Evolutionary conservation across 2,888 invertebrate species (phyloP).

Genomic region (Chrysolina oricalcia): DNA sequence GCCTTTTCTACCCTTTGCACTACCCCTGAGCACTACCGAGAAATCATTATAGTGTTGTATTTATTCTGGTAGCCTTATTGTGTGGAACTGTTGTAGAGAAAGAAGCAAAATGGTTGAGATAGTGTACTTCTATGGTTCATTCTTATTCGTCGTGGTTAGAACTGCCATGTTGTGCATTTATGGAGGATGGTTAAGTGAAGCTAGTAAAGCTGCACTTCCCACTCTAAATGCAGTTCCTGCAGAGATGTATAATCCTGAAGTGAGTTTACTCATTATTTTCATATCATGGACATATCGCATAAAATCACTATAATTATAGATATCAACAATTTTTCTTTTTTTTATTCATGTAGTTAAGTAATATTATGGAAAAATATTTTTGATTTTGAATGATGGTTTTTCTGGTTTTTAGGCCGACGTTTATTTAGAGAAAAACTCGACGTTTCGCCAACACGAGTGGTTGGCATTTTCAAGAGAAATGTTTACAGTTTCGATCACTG

Average conservation of each 20-base stretch:
- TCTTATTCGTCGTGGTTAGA: conserved; percentile 76
- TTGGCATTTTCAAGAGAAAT: no score
- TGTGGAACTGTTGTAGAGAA: conserved; percentile 44
- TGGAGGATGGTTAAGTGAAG: conserved; percentile 64
- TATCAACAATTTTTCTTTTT: background rate
- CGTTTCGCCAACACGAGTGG: no score
- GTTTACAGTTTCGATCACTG: no score
- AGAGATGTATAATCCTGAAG: conserved; percentile 78
- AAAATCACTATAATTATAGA: background rate
- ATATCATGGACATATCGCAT: background rate
- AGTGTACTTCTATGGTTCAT: conserved; percentile 78
- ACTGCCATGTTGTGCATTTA: conserved; percentile 72
- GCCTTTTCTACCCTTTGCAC: no score
- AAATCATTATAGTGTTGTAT: no score
- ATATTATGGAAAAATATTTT: no score
- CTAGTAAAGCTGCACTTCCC: conserved; percentile 65
- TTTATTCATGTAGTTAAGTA: no score
- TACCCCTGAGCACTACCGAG: no score
- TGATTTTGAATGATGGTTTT: no score
- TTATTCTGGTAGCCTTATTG: no score
- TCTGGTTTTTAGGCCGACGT: no score
- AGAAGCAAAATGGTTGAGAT: conserved; percentile 70
- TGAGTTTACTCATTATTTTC: conserved; percentile 59
- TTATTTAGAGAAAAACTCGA: no score
- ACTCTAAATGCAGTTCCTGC: conserved; percentile 78